Percentiles rank a stretch among this genome's conserved stretches.
Conservation (phyloP, 1,140 invertebrate species). For the Halesus radiatus region DNA sequence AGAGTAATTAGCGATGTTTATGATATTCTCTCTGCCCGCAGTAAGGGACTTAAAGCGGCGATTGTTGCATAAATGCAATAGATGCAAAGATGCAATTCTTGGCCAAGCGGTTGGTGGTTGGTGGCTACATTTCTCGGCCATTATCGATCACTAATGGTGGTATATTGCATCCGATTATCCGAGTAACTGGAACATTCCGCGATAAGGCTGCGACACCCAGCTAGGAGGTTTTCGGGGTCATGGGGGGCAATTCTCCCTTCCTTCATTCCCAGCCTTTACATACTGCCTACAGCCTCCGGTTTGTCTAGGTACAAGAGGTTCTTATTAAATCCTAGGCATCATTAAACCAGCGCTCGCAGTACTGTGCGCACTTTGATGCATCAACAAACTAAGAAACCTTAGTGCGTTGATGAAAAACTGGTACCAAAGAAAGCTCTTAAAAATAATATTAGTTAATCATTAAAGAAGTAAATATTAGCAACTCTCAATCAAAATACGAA, state of each 20-base stretch:
- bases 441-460: too few species aligned
- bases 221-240: constrained; percentile 16
- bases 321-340: constrained; percentile 37
- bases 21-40: background rate
- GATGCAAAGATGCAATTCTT: too few species aligned
- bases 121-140: constrained; percentile 9
- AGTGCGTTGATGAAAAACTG: too few species aligned
- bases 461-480: too few species aligned
- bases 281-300: background rate
- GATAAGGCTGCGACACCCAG: constrained; percentile 44
- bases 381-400: background rate
- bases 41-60: background rate
- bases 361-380: background rate
- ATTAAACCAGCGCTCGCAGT: constrained; percentile 3
- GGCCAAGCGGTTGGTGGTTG: background rate
- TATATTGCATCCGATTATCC: constrained; percentile 54
- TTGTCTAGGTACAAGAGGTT: background rate
- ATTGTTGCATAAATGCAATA: background rate
- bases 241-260: constrained; percentile 2
- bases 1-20: too few species aligned
- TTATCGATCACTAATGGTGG: constrained; percentile 53
- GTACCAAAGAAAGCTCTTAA: too few species aligned
- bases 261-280: constrained; percentile 23
- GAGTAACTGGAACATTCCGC: constrained; percentile 54
- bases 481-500: too few species aligned